A percentile compares a stretch with the other conserved stretches of the same genome.
These are phyloP conservation scores for Myopa testacea DNA, from an alignment of 2,888 invertebrate species.

Conservation along the genomic window DNA sequence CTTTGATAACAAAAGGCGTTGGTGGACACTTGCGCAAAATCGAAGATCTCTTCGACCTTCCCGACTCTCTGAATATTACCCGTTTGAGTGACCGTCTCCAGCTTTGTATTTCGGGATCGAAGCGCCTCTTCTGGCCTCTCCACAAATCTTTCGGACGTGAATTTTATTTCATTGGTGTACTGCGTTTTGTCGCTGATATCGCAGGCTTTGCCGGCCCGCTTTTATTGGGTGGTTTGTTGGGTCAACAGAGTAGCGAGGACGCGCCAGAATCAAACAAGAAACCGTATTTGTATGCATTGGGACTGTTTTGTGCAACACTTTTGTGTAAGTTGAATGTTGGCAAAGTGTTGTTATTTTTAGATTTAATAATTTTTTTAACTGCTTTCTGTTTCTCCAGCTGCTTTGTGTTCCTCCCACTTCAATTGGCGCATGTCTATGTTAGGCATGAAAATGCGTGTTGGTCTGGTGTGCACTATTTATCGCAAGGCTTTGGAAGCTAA, in stretches of 20 bases:
- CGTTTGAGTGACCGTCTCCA: slow-evolving; percentile 62
- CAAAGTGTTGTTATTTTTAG: not conserved
- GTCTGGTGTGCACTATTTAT: slow-evolving; percentile 86
- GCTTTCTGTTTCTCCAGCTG: slow-evolving; percentile 69
- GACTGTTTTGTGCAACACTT: slow-evolving; percentile 76
- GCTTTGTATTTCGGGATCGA: slow-evolving; percentile 64
- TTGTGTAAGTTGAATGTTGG: slow-evolving; percentile 72
- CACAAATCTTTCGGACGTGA: slow-evolving; percentile 82
- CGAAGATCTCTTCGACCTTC: slow-evolving; percentile 88
- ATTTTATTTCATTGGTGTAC: slow-evolving; percentile 85
- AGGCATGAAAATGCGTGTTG: slow-evolving; percentile 87
- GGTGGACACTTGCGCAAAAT: slow-evolving; percentile 77
- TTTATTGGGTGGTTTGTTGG: slow-evolving; percentile 83
- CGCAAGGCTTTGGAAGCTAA: slow-evolving; percentile 70
- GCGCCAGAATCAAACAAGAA: slow-evolving; percentile 76
- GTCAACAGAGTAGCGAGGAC: slow-evolving; percentile 51
- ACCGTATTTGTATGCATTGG: slow-evolving; percentile 75
- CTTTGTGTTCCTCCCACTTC: slow-evolving; percentile 88
- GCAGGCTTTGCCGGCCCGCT: slow-evolving; percentile 91
- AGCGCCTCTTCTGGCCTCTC: slow-evolving; percentile 75
- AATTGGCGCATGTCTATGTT: slow-evolving; percentile 87
- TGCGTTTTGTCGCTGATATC: slow-evolving; percentile 85
- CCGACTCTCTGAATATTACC: slow-evolving; percentile 64
- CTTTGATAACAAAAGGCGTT: slow-evolving; percentile 84
- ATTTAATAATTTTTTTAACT: not conserved